Percentiles rank a stretch among this genome's conserved stretches.
These are phyloP conservation scores for Pseudopipra pipra DNA, from an alignment of 2,113 vertebrate genomes.

Conservation along the genomic window DNA sequence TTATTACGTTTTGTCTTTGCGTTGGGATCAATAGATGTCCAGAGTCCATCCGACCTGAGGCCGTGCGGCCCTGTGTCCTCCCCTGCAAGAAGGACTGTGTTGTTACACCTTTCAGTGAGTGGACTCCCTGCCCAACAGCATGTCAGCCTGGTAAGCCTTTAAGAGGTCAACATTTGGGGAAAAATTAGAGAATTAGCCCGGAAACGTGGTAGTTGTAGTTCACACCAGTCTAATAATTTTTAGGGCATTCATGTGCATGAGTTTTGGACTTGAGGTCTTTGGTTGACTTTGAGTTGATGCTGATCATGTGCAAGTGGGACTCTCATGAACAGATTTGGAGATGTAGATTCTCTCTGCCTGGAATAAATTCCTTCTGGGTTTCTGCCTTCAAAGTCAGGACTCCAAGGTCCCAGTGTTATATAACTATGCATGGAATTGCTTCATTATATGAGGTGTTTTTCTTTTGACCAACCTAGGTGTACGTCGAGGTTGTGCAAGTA, in stretches of 20 bases:
- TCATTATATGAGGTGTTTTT: background rate
- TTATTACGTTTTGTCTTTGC: background rate
- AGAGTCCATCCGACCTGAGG: conserved; percentile 84
- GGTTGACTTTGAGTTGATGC: background rate
- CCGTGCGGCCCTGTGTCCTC: conserved; percentile 79
- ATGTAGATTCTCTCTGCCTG: background rate
- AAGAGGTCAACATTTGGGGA: background rate
- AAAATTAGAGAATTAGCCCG: background rate
- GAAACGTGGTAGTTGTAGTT: background rate
- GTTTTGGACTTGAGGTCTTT: background rate
- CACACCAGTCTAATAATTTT: background rate
- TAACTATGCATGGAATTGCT: background rate
- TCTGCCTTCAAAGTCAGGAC: background rate
- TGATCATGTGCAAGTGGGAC: background rate
- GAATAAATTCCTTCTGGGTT: background rate
- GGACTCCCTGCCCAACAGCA: conserved; percentile 84
- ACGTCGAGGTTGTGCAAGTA: fast-evolving
- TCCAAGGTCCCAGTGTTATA: background rate
- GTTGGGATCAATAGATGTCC: conserved; percentile 80
- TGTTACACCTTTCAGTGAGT: conserved; percentile 94
- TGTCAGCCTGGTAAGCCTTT: conserved; percentile 84
- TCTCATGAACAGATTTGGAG: background rate
- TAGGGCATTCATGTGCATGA: background rate
- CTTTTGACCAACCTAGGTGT: background rate
- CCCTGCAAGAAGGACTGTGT: conserved; percentile 89